Conservation (phyloP, 2,888 invertebrate species). For the Drosophila aldrichi region DNA sequence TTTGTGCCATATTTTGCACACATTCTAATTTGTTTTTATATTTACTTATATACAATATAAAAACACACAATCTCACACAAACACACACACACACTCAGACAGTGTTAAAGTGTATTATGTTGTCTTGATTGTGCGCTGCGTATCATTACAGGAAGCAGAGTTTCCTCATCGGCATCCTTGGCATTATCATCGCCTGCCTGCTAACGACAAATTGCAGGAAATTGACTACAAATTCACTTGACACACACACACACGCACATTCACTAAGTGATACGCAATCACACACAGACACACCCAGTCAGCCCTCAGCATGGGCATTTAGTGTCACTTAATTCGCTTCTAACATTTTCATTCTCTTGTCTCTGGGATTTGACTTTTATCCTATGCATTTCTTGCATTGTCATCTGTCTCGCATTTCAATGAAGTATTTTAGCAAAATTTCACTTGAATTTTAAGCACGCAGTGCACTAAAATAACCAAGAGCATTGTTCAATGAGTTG, state of each 20-base stretch:
- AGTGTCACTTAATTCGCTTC: constrained; percentile 31
- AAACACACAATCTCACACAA: background rate
- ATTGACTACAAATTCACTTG: constrained; percentile 78
- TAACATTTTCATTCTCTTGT: constrained; percentile 57
- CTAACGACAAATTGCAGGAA: constrained; percentile 77
- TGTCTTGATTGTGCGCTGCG: constrained; percentile 71
- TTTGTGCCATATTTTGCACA: constrained; percentile 60
- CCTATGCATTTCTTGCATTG: constrained; percentile 43
- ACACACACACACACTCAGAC: background rate
- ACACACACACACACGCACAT: constrained; percentile 20
- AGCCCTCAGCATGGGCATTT: constrained; percentile 18
- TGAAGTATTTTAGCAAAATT: constrained; percentile 41
- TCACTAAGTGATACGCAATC: constrained; percentile 45
- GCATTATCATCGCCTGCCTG: constrained; percentile 26
- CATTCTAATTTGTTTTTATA: constrained; percentile 80
- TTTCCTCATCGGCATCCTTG: constrained; percentile 28
- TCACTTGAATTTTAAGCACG: constrained; percentile 29
- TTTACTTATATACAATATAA: constrained; percentile 39
- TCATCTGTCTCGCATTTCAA: constrained; percentile 59
- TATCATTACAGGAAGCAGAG: constrained; percentile 72
- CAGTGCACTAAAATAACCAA: background rate
- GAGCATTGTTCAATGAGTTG: background rate
- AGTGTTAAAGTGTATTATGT: constrained; percentile 64
- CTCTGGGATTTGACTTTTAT: constrained; percentile 46
- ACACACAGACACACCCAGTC: constrained; percentile 27